Conservation (phyloP, 2,888 invertebrate genomes). For the Mellilla xanthometata region DNA sequence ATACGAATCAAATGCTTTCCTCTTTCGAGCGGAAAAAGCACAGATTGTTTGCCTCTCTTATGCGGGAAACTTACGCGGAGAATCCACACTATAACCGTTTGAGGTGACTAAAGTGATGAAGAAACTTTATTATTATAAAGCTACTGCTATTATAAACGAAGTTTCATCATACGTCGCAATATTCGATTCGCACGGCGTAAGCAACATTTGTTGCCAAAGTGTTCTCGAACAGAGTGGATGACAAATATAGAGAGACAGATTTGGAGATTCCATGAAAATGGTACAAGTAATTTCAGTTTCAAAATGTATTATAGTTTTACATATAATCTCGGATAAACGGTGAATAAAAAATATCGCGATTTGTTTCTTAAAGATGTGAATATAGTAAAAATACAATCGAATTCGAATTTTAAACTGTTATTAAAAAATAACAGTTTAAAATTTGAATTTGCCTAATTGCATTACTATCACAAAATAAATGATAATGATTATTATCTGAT, state of each 20-base stretch:
- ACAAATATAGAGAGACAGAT: not conserved
- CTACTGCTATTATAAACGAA: conserved; percentile 42
- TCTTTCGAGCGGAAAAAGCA: conserved; percentile 10
- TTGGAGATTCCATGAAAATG: no score
- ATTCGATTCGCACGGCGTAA: conserved; percentile 57
- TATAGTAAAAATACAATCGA: no score
- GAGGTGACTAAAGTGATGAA: conserved; percentile 32
- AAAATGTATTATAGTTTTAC: no score
- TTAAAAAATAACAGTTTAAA: no score
- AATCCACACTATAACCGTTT: conserved; percentile 20
- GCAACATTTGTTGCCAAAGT: conserved; percentile 55
- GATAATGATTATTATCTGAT: no score
- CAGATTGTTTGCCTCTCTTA: conserved; percentile 7
- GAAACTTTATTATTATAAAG: conserved; percentile 49
- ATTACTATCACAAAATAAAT: no score
- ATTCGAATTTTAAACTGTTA: no score
- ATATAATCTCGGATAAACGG: no score
- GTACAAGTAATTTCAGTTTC: no score
- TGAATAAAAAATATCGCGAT: no score
- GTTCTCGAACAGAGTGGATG: conserved; percentile 35
- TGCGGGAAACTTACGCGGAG: conserved; percentile 15
- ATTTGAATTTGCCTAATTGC: no score
- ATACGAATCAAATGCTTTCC: conserved; percentile 11
- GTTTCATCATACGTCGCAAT: conserved; percentile 57
- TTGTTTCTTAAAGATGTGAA: no score